These are phyloP conservation scores for Hippocampus barbouri DNA, from an alignment of 2,113 vertebrate species.

Conservation along the genomic window DNA sequence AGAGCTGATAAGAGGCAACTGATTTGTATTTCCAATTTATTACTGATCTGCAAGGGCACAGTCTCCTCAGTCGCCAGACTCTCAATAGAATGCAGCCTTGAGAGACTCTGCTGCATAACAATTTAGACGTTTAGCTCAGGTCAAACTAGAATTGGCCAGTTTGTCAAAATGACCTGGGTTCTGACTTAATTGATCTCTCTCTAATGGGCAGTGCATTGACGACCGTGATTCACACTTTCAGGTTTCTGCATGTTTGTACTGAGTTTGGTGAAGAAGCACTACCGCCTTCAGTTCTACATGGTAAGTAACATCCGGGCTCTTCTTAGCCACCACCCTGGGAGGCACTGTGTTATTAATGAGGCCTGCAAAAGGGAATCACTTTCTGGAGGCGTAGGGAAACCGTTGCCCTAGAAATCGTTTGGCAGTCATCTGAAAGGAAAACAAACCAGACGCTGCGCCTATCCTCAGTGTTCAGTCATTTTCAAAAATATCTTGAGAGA, in stretches of 20 bases:
- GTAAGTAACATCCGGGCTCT: slow-evolving; percentile 67
- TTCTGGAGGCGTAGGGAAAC: slow-evolving; percentile 14
- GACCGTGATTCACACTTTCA: slow-evolving; percentile 20
- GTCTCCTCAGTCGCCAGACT: neutral
- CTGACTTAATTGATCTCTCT: slow-evolving; percentile 9
- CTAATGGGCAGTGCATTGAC: neutral
- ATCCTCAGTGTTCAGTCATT: neutral
- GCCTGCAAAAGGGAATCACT: neutral
- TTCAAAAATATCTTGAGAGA: neutral
- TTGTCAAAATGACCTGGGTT: slow-evolving; percentile 22
- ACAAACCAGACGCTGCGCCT: neutral
- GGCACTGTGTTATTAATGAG: slow-evolving; percentile 40
- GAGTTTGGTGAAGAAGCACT: slow-evolving; percentile 98
- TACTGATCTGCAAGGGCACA: neutral
- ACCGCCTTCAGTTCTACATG: slow-evolving; percentile 99
- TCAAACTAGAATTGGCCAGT: slow-evolving; percentile 32
- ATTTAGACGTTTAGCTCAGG: slow-evolving; percentile 23
- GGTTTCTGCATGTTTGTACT: slow-evolving; percentile 99
- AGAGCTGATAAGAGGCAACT: neutral
- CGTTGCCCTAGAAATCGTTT: neutral
- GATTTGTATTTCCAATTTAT: neutral
- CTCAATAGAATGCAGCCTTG: slow-evolving; percentile 1
- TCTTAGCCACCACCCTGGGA: slow-evolving; percentile 1
- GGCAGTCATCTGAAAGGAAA: neutral
- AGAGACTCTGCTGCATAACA: slow-evolving; percentile 5